These are phyloP conservation scores for Rafetus swinhoei DNA, from an alignment of 2,113 vertebrate genomes.

Conservation along the genomic window DNA sequence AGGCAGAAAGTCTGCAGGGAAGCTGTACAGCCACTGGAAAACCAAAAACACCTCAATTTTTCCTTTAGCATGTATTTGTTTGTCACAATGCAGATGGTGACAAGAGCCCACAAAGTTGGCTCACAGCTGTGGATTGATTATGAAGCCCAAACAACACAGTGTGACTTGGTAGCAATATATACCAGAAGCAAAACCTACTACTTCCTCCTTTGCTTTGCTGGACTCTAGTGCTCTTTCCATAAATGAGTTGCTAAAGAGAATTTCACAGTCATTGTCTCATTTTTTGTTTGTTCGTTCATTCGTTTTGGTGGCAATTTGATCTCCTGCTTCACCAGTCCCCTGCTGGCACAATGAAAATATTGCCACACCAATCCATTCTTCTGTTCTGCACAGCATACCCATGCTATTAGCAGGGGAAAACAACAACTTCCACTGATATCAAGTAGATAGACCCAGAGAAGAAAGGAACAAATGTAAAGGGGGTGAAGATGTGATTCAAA, in stretches of 20 bases:
- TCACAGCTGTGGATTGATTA: constrained; percentile 68
- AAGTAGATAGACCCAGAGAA: constrained; percentile 63
- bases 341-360: neutral
- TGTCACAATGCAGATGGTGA: constrained; percentile 62
- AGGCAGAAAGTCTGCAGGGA: constrained; percentile 59
- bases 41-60: constrained; percentile 8
- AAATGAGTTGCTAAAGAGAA: constrained; percentile 75
- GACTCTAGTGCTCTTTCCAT: constrained; percentile 73
- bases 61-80: constrained; percentile 11
- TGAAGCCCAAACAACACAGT: constrained; percentile 57
- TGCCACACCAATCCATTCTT: constrained; percentile 33
- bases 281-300: constrained; percentile 29
- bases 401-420: constrained; percentile 57
- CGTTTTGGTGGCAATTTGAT: constrained; percentile 51
- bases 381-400: constrained; percentile 28
- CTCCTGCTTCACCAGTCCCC: constrained; percentile 50
- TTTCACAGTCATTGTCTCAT: constrained; percentile 77
- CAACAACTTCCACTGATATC: constrained; percentile 38
- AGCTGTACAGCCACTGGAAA: neutral
- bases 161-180: constrained; percentile 13
- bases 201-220: constrained; percentile 45
- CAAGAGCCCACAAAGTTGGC: neutral
- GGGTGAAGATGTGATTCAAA: constrained; percentile 66
- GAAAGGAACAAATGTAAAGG: constrained; percentile 66
- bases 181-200: constrained; percentile 25